Evolutionary conservation across 2,888 invertebrate genomes (phyloP), one percentile per base, ranked within the genome.

Genomic region (Cheilosia urbana): DNA sequence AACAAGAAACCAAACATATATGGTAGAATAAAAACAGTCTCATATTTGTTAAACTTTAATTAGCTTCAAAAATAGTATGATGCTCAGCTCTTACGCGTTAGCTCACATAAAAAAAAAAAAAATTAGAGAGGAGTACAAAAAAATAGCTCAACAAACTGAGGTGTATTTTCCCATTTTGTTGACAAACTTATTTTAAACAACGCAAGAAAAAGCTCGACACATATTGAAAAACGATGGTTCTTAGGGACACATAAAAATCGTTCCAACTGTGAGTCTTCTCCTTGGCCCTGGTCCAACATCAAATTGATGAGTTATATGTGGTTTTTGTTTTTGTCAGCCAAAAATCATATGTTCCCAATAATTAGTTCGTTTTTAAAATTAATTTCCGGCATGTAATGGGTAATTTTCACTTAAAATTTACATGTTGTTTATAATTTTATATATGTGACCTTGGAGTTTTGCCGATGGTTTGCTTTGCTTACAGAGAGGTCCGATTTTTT

Each of bases 241-340:
- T 24, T 42, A 60, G 53, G 21, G 62, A 72, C 72, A 62, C 72
- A 62, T 42, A 55, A 19, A 45, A 66, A 75, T 27, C 2, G 24
- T 75, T 68, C 53, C 68, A 81, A 75, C 57, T 75, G 63, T 51
- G 75, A 75, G 63, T 69, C 30, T 40, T 34, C 37, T 51, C 57
- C 30, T 51, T 82, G 81, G 81, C 76, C 34, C 7, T 30, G 21
- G n/a, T 65, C 81, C 81, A 82, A 82, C 37, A 71, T 71, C 21
- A 68, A 80, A 62, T 60, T 53, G 76, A 81, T 82, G 60, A 79
- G 57, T 65, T 80, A 71, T 53, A 27, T 27, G 11, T 13, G 13
- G 13, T 37, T 37, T 4, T 51, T 51, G 24, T 24, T 3, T 69
- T 40, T 24, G 49, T 30, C 69, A 75, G 37, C 63, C 40, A 40